Evolutionary conservation across 2,888 invertebrate genomes (phyloP), one percentile per base, ranked within the genome.

Genomic region (Idaea straminata): DNA sequence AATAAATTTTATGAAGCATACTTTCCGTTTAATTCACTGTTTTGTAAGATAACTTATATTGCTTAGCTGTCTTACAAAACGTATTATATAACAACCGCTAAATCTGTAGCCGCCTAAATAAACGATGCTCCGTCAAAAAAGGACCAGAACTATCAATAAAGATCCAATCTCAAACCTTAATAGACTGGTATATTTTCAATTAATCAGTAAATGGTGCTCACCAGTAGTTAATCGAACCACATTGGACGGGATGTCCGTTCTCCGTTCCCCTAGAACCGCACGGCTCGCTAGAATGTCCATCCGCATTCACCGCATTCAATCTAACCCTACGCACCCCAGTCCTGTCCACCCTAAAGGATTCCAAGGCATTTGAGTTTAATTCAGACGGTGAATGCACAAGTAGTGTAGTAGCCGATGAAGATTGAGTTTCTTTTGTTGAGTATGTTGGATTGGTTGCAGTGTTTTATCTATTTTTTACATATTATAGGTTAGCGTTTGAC

Each of bases 281-380:
- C 16, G 58, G 58, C 15, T 59, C 10, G 16, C 58, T 58, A 62
- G 73, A 74, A 77, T 76, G 79, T 77, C 79, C 85, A 77, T 75
- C 76, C 83, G 34, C 59, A 59, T 66, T 78, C 80, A 87, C 90
- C 89, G 79, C 88, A 89, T 89, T 87, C 88, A 89, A 89, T 87
- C 86, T 84, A 70, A 65, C 62, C 47, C 47, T 77, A 76, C 76
- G 68, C 72, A 75, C 83, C 83, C 83, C 47, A 47, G 47, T 47
- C 47, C 10, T 47, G 10, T 80, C 83, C 79, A 82, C 82, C 85
- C 83, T 82, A 74, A 75, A 85, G 83, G 85, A 84, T 83, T 84
- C 77, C 80, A 67, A 68, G 76, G 76, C 74, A 80, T 83, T 78
- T 34, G 78, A 77, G 76, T 86, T 88, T 84, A 88, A 89, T 88